These are phyloP conservation scores for Tipula helvola DNA, from an alignment of 2,888 invertebrate species.

Conservation along the genomic window DNA sequence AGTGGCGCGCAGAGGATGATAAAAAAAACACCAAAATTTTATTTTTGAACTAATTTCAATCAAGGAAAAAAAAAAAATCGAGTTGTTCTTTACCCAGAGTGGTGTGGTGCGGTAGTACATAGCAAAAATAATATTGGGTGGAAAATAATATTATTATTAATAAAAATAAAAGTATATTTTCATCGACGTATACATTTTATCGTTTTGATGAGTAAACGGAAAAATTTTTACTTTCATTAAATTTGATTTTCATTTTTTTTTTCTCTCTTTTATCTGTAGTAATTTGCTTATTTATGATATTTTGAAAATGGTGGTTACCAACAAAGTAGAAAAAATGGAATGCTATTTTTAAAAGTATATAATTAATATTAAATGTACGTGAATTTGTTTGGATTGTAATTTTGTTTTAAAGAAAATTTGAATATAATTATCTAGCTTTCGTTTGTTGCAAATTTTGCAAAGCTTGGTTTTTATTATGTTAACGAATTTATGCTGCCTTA, in stretches of 20 bases:
- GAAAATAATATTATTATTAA: not conserved
- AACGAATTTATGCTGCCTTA: too few relatives aligned
- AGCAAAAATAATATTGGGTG: not conserved
- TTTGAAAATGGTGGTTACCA: not conserved
- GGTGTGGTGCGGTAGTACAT: not conserved
- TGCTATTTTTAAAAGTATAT: not conserved
- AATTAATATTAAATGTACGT: not conserved
- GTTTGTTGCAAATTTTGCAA: not conserved
- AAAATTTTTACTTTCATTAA: not conserved
- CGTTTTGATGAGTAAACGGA: not conserved
- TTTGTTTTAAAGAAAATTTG: not conserved
- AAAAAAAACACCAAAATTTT: not conserved
- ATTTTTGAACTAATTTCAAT: not conserved
- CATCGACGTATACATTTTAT: not conserved
- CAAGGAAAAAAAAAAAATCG: not conserved
- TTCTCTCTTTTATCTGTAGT: not conserved
- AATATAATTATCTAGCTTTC: not conserved
- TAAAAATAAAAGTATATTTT: not conserved
- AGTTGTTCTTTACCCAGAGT: not conserved
- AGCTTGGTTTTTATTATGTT: too few relatives aligned
- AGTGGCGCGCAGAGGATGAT: not conserved
- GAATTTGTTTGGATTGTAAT: not conserved
- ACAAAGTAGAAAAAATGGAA: not conserved
- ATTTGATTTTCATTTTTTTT: not conserved
- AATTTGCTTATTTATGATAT: not conserved